A percentile compares a stretch with the other conserved stretches of the same genome.
These are phyloP conservation scores for Steatocranus sp. DNA, from an alignment of 2,797 vertebrate genomes.

Conservation along the genomic window DNA sequence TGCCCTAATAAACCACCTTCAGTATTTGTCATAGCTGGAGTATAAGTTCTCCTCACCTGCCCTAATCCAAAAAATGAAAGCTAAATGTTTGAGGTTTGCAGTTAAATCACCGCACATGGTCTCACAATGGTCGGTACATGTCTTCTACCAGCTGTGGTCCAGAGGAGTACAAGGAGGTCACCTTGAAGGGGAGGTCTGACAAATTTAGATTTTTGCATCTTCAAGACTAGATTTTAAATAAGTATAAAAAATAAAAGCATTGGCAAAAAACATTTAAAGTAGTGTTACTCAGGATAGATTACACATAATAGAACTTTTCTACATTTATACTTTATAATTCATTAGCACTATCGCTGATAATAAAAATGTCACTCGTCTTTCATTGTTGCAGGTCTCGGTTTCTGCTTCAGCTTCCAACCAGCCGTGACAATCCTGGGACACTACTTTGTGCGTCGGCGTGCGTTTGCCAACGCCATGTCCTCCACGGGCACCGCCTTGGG, in stretches of 20 bases:
- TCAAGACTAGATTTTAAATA: background rate
- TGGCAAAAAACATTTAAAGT: background rate
- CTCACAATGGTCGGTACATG: background rate
- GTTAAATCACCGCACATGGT: background rate
- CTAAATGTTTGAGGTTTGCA: background rate
- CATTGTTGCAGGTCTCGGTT: conserved; percentile 81
- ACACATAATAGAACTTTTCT: background rate
- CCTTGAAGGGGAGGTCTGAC: background rate
- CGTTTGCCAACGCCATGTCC: conserved; percentile 87
- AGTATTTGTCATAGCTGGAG: background rate
- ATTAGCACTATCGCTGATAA: background rate
- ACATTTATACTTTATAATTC: rapidly evolving
- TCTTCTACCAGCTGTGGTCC: background rate
- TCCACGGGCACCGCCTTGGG: conserved; percentile 89
- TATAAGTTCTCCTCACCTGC: rapidly evolving
- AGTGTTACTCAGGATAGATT: background rate
- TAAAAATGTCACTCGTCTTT: background rate
- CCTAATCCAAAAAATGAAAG: background rate
- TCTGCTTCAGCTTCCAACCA: conserved; percentile 92
- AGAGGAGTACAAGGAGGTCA: background rate
- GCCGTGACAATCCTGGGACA: conserved; percentile 87
- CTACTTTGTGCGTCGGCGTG: conserved; percentile 84
- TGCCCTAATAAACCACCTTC: background rate
- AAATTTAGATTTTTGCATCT: background rate
- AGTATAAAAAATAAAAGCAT: background rate